Evolutionary conservation across 2,888 invertebrate genomes (phyloP), one percentile per base, ranked within the genome.

Genomic region (Andrena haemorrhoa): DNA sequence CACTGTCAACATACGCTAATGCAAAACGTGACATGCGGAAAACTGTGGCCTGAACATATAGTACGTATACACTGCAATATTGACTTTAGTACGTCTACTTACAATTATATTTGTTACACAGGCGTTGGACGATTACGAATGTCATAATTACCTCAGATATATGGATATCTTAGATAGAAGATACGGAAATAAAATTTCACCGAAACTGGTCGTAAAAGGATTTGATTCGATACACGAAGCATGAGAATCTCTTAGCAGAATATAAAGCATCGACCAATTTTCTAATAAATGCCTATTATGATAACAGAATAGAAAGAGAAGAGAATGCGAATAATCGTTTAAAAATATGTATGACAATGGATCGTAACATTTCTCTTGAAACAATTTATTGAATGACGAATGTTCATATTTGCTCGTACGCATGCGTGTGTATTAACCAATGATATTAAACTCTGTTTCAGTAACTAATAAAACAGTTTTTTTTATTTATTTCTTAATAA

Each of bases 81-180:
- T 51, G 35, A 26, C 64, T 58, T 68, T 33, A 35, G 47, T 72
- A 53, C 56, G 7, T 47, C 35, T 61, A 71, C 63, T 47, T 63
- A 49, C 41, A 29, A 10, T 23, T 75, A 70, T 49, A 63, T 51
- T 72, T 76, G 35, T 83, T 74, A 26, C 70, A 56, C 76, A 94
- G 94, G 74, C 88, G 74, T 86, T 94, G 7, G 85, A 90, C 12
- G 90, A 92, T 47, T 94, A 90, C 75, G 90, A 87, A 12, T 92
- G 91, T 72, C 92, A 92, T 74, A 85, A 85, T 82, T 91, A 94
- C 65, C 89, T 94, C 53, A 84, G 82, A 73, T 92, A 91, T 71
- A 94, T 94, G 90, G 93, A 93, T 78, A 91, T 89, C 47, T 88
- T 94, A 65, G 90, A 90, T 56, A 93, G 94, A 79, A 89, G 92